Conservation (phyloP, 2,888 invertebrate genomes). For the Maniola hyperantus region DNA sequence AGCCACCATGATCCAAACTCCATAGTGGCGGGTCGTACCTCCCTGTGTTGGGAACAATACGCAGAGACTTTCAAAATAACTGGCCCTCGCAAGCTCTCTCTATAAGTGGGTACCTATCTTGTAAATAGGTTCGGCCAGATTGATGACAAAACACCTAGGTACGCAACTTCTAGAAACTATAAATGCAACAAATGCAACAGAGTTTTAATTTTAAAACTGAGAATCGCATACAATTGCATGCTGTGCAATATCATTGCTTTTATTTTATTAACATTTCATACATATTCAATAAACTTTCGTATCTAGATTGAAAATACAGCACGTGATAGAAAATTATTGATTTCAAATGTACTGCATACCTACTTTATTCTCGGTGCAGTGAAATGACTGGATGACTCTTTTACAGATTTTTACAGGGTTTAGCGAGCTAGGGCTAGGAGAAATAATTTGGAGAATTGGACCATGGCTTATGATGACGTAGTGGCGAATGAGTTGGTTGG, state of each 20-base stretch:
- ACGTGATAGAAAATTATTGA: slow-evolving; percentile 19
- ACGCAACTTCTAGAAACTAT: not conserved
- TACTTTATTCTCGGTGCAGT: not conserved
- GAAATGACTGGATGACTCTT: not conserved
- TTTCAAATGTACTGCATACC: not conserved
- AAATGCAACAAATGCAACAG: not conserved
- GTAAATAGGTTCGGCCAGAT: too few relatives aligned
- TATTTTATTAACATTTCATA: slow-evolving; percentile 29
- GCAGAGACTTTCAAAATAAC: too few relatives aligned
- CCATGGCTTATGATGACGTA: too few relatives aligned
- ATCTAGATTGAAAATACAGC: slow-evolving; percentile 18
- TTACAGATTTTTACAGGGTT: not conserved
- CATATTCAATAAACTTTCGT: slow-evolving; percentile 32
- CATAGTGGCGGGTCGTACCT: too few relatives aligned
- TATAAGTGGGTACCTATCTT: too few relatives aligned
- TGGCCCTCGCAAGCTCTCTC: too few relatives aligned
- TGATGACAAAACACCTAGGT: not conserved
- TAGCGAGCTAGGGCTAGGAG: too few relatives aligned
- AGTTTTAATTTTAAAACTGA: slow-evolving; percentile 10
- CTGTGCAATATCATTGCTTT: slow-evolving; percentile 27
- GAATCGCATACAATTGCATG: slow-evolving; percentile 13
- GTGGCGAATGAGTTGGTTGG: too few relatives aligned
- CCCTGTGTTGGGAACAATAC: too few relatives aligned
- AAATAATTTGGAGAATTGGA: not conserved
- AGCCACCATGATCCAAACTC: too few relatives aligned